Evolutionary conservation across 2,888 invertebrate species (phyloP).

Genomic region (Folsomia manolachei): DNA sequence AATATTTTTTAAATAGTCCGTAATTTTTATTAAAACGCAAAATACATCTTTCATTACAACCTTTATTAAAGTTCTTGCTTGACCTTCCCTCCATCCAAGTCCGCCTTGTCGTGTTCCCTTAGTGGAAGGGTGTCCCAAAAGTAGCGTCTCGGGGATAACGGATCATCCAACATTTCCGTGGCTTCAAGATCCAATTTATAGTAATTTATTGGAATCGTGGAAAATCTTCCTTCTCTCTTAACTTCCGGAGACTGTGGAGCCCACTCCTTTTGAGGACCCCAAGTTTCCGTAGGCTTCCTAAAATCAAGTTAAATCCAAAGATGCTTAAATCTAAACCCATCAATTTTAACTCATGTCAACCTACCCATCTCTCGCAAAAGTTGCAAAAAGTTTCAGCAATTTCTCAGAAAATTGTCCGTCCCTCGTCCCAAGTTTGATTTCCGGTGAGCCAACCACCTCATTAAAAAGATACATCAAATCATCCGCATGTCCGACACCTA

Average conservation of each 20-base stretch:
- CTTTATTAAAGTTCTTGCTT: background rate
- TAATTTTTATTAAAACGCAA: too few relatives aligned
- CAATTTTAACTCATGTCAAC: too few relatives aligned
- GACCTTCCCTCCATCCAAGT: too few relatives aligned
- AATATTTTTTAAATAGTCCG: too few relatives aligned
- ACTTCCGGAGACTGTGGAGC: background rate
- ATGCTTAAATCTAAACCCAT: too few relatives aligned
- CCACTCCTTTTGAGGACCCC: background rate
- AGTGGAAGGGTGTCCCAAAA: background rate
- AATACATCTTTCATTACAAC: too few relatives aligned
- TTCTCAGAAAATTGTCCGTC: slow-evolving; percentile 41
- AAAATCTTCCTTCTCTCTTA: background rate
- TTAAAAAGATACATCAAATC: slow-evolving; percentile 45
- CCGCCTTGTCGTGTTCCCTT: background rate
- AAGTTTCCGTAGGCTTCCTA: background rate
- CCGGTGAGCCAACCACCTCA: slow-evolving; percentile 20
- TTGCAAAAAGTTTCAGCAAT: slow-evolving; percentile 35
- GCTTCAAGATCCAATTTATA: background rate
- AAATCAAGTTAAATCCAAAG: too few relatives aligned
- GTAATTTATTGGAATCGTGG: background rate
- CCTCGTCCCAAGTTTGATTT: slow-evolving; percentile 22
- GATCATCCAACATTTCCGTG: background rate
- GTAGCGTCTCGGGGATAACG: background rate
- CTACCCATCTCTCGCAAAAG: slow-evolving; percentile 46
- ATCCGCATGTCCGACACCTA: slow-evolving; percentile 36